Conservation (phyloP, 2,797 vertebrate species). For the Crax fasciolata region DNA sequence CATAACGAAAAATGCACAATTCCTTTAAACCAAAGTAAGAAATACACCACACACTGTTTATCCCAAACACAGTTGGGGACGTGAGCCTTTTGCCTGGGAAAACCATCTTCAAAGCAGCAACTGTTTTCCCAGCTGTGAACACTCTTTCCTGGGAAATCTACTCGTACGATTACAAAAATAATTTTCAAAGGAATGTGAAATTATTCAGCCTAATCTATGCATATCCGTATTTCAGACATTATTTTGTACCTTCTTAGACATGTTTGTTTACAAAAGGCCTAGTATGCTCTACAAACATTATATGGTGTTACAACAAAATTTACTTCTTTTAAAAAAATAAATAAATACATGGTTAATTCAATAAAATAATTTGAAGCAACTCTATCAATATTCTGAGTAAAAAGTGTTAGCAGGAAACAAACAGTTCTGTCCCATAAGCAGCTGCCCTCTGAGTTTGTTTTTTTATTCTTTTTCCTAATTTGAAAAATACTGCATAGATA, state of each 20-base stretch:
- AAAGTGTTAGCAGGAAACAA: constrained; percentile 6
- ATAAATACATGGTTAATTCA: not conserved
- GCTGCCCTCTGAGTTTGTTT: not conserved
- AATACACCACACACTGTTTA: constrained; percentile 76
- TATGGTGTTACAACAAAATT: not conserved
- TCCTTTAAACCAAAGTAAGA: constrained; percentile 54
- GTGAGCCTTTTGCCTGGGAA: constrained; percentile 84
- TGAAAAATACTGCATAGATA: not conserved
- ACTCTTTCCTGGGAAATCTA: constrained; percentile 86
- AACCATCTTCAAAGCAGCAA: constrained; percentile 85
- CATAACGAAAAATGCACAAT: constrained; percentile 26
- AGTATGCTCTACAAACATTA: not conserved
- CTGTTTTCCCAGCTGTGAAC: constrained; percentile 88
- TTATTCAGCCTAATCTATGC: constrained; percentile 72
- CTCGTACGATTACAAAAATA: constrained; percentile 80
- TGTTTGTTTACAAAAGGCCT: not conserved
- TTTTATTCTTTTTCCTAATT: not conserved
- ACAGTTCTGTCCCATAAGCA: constrained; percentile 17
- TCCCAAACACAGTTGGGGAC: constrained; percentile 82
- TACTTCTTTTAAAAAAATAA: not conserved
- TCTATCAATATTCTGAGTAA: not conserved
- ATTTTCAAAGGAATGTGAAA: constrained; percentile 80
- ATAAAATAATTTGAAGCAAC: not conserved
- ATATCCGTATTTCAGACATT: constrained; percentile 58
- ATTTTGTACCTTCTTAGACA: not conserved